phyloP scores from a whole-genome alignment of 2,113 vertebrate species.

The Boulengeromyrus knoepffleri region DNA sequence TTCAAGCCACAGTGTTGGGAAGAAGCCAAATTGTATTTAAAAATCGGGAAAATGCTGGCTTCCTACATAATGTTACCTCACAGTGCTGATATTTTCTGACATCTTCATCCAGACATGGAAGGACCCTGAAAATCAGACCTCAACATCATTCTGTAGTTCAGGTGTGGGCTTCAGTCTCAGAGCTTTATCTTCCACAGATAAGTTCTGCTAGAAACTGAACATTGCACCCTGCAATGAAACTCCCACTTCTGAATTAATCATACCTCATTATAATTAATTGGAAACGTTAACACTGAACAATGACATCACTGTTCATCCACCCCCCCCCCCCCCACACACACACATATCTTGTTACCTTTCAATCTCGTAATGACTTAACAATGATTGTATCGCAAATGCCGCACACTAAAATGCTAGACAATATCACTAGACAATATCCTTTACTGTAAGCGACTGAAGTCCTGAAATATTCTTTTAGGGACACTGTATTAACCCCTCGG shows the following conservation, averaged over 20 bases:
- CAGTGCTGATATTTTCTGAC: background rate
- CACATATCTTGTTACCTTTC: conserved; percentile 36
- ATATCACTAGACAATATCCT: background rate
- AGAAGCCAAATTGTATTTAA: background rate
- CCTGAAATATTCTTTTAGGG: background rate
- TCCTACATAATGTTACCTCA: background rate
- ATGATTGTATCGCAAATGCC: background rate
- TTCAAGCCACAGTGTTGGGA: background rate
- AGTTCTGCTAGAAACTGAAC: conserved; percentile 20
- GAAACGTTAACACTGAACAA: conserved; percentile 30
- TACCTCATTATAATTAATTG: conserved; percentile 32
- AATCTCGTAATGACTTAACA: conserved; percentile 23
- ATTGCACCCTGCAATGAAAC: conserved; percentile 20
- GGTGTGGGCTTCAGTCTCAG: conserved; percentile 18
- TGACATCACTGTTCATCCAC: conserved; percentile 21
- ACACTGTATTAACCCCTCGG: background rate
- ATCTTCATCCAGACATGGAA: background rate
- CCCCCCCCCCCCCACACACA: background rate
- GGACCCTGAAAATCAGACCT: background rate
- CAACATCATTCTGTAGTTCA: background rate
- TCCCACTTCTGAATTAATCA: conserved; percentile 33
- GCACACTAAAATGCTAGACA: background rate
- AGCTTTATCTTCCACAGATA: background rate
- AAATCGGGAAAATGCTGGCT: background rate
- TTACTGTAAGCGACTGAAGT: background rate